Evolutionary conservation across 2,113 vertebrate genomes (phyloP), one percentile per base, ranked within the genome.

Genomic region (Ailurus styani): DNA sequence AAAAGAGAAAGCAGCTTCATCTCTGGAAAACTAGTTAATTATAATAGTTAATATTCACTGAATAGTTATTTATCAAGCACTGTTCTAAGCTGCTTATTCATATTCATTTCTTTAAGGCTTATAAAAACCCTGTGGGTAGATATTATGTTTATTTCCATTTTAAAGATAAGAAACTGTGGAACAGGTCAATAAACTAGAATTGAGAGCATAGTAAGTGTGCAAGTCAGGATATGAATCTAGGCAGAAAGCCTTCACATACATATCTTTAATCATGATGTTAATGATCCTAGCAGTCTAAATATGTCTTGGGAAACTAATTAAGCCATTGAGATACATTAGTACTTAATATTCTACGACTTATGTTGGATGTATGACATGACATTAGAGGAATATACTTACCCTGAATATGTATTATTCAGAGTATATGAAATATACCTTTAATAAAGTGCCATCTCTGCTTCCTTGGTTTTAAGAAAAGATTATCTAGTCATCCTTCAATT

Each of bases 401-500:
- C 12, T 91, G 29, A 96, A 73, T 68, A 85, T 62, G 50, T 75
- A 77, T 77, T 57, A 90, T 77, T 73, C 50, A 17, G 54, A n/a
- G 6, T 77, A 54, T 68, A 42, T 47, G 62, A 96, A 96, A 86
- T 87, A 93, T 23, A 54, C 18, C 78, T 90, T 85, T 91, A 96
- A 96, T 84, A 96, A 75, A 93, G 95, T 95, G 75, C 50, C 34
- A 78, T 79, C 34, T 82, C 81, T 91, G 66, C 82, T 94, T 82
- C 47, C n/a, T 68, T 64, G 60, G 66, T 83, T 95, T 89, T 86
- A 89, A 95, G 45, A 87, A 96, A 97, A 23, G 89, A 96, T 96
- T 97, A 78, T 96, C 89, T 89, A 62, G 60, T 93, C 83, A 66
- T 79, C 57, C 68, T 96, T 96, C 94, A 93, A 90, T 95, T 96